phyloP scores from a whole-genome alignment of 2,797 vertebrate genomes.

The Malurus splendens region DNA sequence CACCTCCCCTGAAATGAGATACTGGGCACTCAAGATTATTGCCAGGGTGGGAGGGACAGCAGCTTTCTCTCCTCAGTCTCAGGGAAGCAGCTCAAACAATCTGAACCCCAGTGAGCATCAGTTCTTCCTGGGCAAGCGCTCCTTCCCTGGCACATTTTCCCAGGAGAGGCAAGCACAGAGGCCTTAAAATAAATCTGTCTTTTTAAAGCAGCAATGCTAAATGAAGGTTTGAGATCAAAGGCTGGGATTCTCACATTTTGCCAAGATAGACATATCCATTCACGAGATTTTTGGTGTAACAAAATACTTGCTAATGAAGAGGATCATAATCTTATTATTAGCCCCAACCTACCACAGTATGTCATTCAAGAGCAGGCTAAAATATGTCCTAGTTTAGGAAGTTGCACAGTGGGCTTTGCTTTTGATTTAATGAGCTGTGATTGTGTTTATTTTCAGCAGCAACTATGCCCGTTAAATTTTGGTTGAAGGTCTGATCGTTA shows the following conservation, averaged over 20 bases:
- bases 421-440: constrained; percentile 57
- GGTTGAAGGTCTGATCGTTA: constrained; percentile 8
- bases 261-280: constrained; percentile 52
- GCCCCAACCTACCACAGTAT: constrained; percentile 36
- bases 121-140: background rate
- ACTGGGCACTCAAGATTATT: background rate
- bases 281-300: constrained; percentile 48
- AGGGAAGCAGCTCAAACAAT: background rate
- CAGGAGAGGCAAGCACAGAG: background rate
- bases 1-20: background rate
- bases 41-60: background rate
- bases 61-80: background rate
- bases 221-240: constrained; percentile 55
- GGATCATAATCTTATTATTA: constrained; percentile 57
- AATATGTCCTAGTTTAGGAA: constrained; percentile 57
- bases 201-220: constrained; percentile 31
- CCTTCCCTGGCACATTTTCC: background rate
- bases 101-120: background rate
- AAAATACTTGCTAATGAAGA: constrained; percentile 65
- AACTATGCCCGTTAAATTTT: constrained; percentile 4
- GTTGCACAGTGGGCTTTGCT: constrained; percentile 10
- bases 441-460: constrained; percentile 42
- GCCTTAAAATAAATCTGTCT: constrained; percentile 60
- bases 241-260: constrained; percentile 44
- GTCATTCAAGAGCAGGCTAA: background rate